phyloP scores from a whole-genome alignment of 2,888 invertebrate species.

The Atherix ibis region DNA sequence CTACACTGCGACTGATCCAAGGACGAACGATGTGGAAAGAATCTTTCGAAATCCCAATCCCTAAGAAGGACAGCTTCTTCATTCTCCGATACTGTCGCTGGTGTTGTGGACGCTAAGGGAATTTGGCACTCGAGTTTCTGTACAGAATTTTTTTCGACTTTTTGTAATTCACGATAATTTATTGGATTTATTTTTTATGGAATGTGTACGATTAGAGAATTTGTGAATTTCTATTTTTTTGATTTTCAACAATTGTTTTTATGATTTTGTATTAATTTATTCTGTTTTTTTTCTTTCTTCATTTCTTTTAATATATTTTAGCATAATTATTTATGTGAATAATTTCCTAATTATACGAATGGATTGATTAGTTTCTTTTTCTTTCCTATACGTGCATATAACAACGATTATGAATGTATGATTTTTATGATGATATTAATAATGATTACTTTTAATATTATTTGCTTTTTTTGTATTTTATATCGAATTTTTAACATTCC shows the following conservation, averaged over 20 bases:
- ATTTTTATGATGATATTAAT: too few species aligned
- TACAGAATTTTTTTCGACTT: slow-evolving; percentile 14
- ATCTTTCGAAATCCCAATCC: slow-evolving; percentile 77
- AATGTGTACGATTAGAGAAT: too few species aligned
- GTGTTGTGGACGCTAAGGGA: slow-evolving; percentile 16
- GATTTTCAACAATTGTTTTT: slow-evolving; percentile 9
- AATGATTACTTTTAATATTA: too few species aligned
- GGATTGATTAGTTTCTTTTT: too few species aligned
- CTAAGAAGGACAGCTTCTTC: slow-evolving; percentile 67
- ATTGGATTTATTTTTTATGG: slow-evolving; percentile 3
- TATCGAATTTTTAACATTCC: too few species aligned
- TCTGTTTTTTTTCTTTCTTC: slow-evolving; percentile 1
- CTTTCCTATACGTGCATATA: too few species aligned
- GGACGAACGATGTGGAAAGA: slow-evolving; percentile 46
- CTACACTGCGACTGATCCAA: slow-evolving; percentile 31
- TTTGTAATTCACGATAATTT: slow-evolving; percentile 5
- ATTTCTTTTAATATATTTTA: slow-evolving; percentile 3
- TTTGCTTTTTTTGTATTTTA: too few species aligned
- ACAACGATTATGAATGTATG: too few species aligned
- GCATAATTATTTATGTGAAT: too few species aligned
- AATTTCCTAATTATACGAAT: too few species aligned
- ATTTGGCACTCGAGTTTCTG: slow-evolving; percentile 31
- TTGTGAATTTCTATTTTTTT: slow-evolving; percentile 19
- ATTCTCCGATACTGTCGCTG: slow-evolving; percentile 36
- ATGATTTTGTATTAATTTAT: slow-evolving; percentile 1